phyloP scores from a whole-genome alignment of 2,797 vertebrate species.

The Nasua narica region DNA sequence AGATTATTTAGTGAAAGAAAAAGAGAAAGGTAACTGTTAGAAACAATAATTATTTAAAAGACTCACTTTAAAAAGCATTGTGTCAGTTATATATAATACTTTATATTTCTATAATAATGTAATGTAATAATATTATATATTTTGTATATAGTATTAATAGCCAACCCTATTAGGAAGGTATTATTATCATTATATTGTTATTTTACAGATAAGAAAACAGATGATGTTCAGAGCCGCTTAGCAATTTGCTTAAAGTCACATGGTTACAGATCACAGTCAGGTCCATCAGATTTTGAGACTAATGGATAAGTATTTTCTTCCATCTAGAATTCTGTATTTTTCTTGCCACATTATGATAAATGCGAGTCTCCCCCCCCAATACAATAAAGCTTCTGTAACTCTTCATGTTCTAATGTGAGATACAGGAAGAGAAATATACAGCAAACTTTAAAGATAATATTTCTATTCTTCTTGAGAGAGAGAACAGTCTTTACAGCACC shows the following conservation, averaged over 20 bases:
- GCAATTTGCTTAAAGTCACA: background rate
- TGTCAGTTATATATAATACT: background rate
- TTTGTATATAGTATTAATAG: background rate
- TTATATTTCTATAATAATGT: background rate
- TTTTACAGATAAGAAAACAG: background rate
- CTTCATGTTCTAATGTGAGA: background rate
- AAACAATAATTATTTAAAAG: background rate
- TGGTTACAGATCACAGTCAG: background rate
- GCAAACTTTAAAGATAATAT: background rate
- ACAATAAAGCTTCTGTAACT: background rate
- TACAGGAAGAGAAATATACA: background rate
- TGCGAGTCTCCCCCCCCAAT: background rate
- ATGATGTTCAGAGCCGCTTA: background rate
- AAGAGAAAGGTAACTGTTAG: background rate
- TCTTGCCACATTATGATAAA: background rate
- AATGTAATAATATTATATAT: background rate
- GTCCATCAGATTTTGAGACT: background rate
- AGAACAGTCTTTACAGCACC: background rate
- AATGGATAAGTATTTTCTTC: background rate
- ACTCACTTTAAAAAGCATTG: background rate
- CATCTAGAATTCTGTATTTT: background rate
- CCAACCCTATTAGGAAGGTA: background rate
- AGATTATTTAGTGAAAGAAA: background rate
- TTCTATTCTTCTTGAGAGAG: background rate
- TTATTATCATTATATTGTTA: background rate